Conservation (phyloP, 1,140 invertebrate species). For the Cyrtorhinus lividipennis region DNA sequence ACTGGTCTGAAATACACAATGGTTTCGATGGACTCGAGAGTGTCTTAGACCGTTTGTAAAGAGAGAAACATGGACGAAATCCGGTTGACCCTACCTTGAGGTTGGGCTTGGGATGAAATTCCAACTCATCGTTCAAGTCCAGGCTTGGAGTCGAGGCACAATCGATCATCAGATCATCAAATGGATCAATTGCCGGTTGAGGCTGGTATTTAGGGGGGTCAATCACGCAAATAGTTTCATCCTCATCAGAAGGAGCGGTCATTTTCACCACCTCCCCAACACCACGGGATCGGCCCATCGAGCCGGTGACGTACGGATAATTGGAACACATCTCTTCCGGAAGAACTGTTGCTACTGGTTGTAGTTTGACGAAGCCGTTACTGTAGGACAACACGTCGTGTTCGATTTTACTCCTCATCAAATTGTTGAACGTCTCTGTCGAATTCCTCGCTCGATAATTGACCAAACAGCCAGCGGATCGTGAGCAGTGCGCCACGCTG, state of each 20-base stretch:
- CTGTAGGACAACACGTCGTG: background rate
- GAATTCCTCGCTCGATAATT: background rate
- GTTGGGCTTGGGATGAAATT: too few species aligned
- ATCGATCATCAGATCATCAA: too few species aligned
- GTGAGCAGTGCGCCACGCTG: background rate
- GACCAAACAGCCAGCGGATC: background rate
- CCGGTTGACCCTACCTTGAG: too few species aligned
- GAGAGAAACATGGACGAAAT: too few species aligned
- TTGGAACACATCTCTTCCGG: background rate
- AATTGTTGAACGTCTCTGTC: background rate
- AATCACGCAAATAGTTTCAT: too few species aligned
- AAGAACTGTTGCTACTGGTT: background rate
- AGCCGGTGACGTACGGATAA: background rate
- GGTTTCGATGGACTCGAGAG: too few species aligned
- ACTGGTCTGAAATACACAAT: too few species aligned
- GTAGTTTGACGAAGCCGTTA: background rate
- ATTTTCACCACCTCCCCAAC: background rate
- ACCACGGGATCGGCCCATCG: background rate
- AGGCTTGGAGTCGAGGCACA: too few species aligned
- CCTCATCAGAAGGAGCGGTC: background rate
- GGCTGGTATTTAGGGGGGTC: too few species aligned
- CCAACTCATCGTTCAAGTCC: too few species aligned
- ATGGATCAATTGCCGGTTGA: too few species aligned
- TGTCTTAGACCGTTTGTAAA: too few species aligned
- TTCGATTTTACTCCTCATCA: background rate